phyloP scores from a whole-genome alignment of 2,113 vertebrate genomes.

The Otis tarda region DNA sequence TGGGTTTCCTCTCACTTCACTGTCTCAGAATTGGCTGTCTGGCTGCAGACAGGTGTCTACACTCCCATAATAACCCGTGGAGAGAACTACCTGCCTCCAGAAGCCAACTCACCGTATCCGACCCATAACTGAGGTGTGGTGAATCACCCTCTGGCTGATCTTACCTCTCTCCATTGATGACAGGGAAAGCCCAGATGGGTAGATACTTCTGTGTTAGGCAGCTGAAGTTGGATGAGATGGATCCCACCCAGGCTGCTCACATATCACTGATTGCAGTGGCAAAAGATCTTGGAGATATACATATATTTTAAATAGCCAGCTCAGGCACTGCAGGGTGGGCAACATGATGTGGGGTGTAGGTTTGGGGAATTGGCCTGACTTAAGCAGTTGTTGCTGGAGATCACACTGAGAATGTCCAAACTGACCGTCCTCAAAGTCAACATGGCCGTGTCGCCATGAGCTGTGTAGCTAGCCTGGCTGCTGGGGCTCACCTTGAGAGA shows the following conservation, averaged over 20 bases:
- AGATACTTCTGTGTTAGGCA: neutral
- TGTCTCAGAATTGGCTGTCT: neutral
- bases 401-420: neutral
- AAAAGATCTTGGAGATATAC: neutral
- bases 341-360: fast-evolving
- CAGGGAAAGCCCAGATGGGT: neutral
- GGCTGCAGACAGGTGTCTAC: slow-evolving; percentile 3
- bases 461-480: neutral
- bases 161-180: neutral
- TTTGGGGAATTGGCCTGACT: neutral
- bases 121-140: neutral
- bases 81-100: neutral
- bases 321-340: neutral
- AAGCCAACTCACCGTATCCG: neutral
- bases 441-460: fast-evolving
- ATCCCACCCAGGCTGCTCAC: slow-evolving; percentile 37
- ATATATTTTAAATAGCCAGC: neutral
- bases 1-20: neutral
- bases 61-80: neutral
- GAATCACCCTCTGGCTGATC: slow-evolving; percentile 22
- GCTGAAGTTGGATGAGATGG: neutral
- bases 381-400: neutral
- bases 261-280: neutral
- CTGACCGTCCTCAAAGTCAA: neutral
- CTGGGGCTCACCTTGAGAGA: neutral